Percentiles rank a stretch among this genome's conserved stretches.
Evolutionary conservation across 2,888 invertebrate genomes (phyloP).

Genomic region (Epicampocera succincta): DNA sequence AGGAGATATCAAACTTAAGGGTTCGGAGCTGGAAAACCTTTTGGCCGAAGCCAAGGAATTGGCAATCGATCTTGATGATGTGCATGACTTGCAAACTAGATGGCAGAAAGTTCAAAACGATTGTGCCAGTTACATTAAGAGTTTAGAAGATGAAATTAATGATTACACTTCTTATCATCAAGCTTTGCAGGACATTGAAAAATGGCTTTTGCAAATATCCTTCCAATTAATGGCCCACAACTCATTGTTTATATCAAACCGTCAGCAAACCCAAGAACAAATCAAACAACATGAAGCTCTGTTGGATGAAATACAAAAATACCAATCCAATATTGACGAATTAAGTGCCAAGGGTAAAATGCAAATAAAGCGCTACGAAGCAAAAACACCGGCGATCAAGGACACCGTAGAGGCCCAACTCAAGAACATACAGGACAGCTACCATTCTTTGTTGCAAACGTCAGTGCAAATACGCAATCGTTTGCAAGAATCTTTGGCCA

Average conservation of each 20-base stretch:
- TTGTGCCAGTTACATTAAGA: conserved; percentile 85
- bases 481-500: conserved; percentile 92
- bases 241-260: conserved; percentile 94
- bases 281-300: conserved; percentile 92
- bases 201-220: conserved; percentile 96
- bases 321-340: conserved; percentile 90
- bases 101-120: conserved; percentile 87
- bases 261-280: conserved; percentile 95
- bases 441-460: conserved; percentile 93
- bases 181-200: conserved; percentile 95
- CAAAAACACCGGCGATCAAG: conserved; percentile 87
- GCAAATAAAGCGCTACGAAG: conserved; percentile 91
- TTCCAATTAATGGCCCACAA: conserved; percentile 98
- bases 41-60: conserved; percentile 89
- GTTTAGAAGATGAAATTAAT: conserved; percentile 90
- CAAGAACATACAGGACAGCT: conserved; percentile 95
- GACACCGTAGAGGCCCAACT: conserved; percentile 92
- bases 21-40: conserved; percentile 89
- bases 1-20: conserved; percentile 90
- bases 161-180: conserved; percentile 94
- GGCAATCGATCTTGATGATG: conserved; percentile 85
- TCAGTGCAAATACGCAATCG: conserved; percentile 95
- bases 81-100: conserved; percentile 86
- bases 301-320: conserved; percentile 90
- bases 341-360: conserved; percentile 91